Percentiles rank a stretch among this genome's conserved stretches.
Evolutionary conservation across 2,113 vertebrate species (phyloP).

Genomic region (Malaclemys terrapin): DNA sequence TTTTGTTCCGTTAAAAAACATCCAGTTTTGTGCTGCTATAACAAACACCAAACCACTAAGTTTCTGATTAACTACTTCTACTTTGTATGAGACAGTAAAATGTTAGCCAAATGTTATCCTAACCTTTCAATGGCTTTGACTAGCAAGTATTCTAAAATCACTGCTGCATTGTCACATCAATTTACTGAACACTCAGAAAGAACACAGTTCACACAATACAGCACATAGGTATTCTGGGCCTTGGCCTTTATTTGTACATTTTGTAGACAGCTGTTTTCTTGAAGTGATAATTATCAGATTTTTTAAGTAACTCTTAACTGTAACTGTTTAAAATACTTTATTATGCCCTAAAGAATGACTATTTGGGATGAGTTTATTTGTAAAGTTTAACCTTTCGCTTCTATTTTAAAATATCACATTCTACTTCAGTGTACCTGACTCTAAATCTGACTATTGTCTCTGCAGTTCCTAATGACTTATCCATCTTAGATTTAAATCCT

Average conservation of each 20-base stretch:
- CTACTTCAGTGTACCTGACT: neutral
- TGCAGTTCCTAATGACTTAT: neutral
- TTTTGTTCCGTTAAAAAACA: conserved; percentile 2
- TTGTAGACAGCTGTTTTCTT: conserved; percentile 7
- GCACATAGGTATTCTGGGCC: neutral
- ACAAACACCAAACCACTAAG: conserved; percentile 52
- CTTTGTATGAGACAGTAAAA: conserved; percentile 61
- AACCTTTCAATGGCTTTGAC: conserved; percentile 50
- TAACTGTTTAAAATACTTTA: neutral
- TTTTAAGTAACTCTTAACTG: neutral
- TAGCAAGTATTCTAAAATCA: conserved; percentile 6
- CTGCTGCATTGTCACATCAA: neutral
- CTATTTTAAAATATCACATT: neutral
- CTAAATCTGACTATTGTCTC: neutral
- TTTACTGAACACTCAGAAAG: conserved; percentile 29
- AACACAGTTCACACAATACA: neutral
- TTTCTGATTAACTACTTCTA: conserved; percentile 33
- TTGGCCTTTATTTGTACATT: conserved; percentile 21
- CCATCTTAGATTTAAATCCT: neutral
- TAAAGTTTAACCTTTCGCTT: neutral
- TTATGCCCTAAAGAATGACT: neutral
- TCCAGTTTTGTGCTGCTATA: conserved; percentile 38
- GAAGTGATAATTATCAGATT: neutral
- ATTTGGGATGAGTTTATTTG: neutral
- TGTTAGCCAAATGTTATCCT: conserved; percentile 11